These are phyloP conservation scores for Microtus californicus DNA, from an alignment of 2,797 vertebrate species.

Conservation along the genomic window DNA sequence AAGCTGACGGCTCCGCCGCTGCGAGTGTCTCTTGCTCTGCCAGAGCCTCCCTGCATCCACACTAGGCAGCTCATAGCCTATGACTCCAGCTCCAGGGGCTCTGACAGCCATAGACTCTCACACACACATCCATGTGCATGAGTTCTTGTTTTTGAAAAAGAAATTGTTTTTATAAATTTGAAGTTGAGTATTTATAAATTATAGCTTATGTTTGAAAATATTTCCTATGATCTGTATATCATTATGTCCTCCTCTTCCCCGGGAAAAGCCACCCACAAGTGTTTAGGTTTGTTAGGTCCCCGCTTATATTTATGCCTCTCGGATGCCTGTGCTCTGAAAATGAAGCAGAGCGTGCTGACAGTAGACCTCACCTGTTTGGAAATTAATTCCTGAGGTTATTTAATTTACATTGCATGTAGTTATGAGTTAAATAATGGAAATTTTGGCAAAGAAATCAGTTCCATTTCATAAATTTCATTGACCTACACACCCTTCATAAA, in stretches of 20 bases:
- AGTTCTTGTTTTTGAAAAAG: neutral
- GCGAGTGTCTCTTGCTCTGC: too few species aligned
- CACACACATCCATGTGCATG: too few species aligned
- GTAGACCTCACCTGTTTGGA: constrained; percentile 73
- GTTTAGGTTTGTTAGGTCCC: neutral
- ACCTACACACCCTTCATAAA: constrained; percentile 44
- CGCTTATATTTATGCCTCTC: neutral
- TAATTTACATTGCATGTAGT: constrained; percentile 69
- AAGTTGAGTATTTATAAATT: neutral
- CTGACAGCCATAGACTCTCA: neutral
- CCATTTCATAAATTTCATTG: constrained; percentile 73
- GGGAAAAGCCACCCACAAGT: neutral
- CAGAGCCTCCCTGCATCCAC: neutral
- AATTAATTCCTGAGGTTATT: constrained; percentile 75
- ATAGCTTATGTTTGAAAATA: constrained; percentile 1
- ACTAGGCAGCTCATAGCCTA: neutral
- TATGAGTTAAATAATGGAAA: constrained; percentile 75
- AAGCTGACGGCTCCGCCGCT: neutral
- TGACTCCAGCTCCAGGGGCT: neutral
- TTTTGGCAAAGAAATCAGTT: constrained; percentile 72
- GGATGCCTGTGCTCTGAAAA: constrained; percentile 61
- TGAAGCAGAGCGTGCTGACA: constrained; percentile 40
- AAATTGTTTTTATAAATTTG: neutral
- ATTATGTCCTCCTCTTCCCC: neutral
- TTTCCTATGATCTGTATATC: neutral